Evolutionary conservation across 2,797 vertebrate genomes (phyloP), one percentile per base, ranked within the genome.

Genomic region (Linurgus olivaceus): DNA sequence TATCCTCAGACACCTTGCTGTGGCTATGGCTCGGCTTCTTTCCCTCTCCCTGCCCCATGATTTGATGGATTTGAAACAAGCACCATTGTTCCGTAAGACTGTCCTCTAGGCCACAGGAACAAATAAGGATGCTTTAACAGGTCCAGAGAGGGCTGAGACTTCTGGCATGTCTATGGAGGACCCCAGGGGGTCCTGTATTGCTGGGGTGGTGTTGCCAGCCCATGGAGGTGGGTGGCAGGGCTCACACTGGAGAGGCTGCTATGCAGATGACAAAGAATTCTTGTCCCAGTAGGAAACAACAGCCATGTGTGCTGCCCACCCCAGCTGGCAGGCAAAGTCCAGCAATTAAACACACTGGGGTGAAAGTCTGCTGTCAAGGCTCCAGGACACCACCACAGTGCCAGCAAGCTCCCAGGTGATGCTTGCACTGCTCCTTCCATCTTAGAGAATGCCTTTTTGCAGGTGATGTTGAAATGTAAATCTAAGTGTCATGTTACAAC

Each of bases 281-380:
- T 71, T 2, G 2, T 63, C 24, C 20, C 1, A 1, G n/a, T 48
- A 94, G 89, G 75, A 92, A 94, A 71, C 63, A 3, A 2, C 23
- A 73, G 67, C 72, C 88, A 75, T 31, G 38, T 1, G 2, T 76
- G 63, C 52, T 94, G 85, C 52, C 89, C 81, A 77, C 67, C n/a
- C 25, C 3, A 1, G 71, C 59, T 70, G 61, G 38, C 42, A 92
- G 78, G 81, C 81, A 91, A 94, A 96, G 91, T 95, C 87, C 94
- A 71, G 63, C 71, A 80, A 76, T 79, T 82, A 88, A 74, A 67
- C 38, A 74, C 26, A 35, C 7, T 2, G 18, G 71, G 81, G 81
- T 79, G 68, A 93, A 96, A 91, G 85, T 86, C 78, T 91, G 72
- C 50, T 28, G 12, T 70, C 59, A 74, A 76, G 91, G 51, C 59